phyloP scores from a whole-genome alignment of 1,140 invertebrate genomes.

The Drosophila ficusphila region DNA sequence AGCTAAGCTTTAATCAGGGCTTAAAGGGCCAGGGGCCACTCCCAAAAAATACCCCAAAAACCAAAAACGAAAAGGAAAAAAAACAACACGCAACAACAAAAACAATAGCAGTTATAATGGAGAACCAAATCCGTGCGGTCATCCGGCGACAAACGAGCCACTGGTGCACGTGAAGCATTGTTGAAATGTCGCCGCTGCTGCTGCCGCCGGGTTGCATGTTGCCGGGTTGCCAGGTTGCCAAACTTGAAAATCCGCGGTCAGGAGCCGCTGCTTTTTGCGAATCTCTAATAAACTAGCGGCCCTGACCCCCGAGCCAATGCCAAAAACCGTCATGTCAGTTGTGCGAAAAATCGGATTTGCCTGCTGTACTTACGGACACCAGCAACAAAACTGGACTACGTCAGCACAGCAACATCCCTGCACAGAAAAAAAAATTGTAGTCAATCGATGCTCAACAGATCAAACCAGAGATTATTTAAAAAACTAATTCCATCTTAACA shows the following conservation, averaged over 20 bases:
- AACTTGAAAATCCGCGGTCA: conserved; percentile 47
- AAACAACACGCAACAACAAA: no score
- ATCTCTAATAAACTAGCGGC: conserved; percentile 47
- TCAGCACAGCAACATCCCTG: background rate
- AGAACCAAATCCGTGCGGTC: conserved; percentile 21
- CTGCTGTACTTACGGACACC: conserved; percentile 53
- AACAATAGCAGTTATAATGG: conserved; percentile 22
- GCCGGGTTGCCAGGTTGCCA: no score
- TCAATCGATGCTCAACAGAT: no score
- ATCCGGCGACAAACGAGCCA: conserved; percentile 14
- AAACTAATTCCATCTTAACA: no score
- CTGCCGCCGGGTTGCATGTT: no score
- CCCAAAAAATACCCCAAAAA: no score
- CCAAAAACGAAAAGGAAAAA: no score
- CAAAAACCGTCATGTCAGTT: conserved; percentile 16
- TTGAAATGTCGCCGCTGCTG: conserved; percentile 28
- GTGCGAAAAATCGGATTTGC: conserved; percentile 66
- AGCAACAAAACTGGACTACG: conserved; percentile 4
- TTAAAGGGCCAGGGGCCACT: conserved; percentile 34
- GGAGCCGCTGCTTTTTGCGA: conserved; percentile 36
- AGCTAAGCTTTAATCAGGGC: conserved; percentile 49
- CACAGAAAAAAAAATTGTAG: background rate
- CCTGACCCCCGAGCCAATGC: background rate
- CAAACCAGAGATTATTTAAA: no score
- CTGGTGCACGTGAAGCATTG: background rate